A percentile compares a stretch with the other conserved stretches of the same genome.
These are phyloP conservation scores for Magallana ariakensis DNA, from an alignment of 1,140 invertebrate species.

Conservation along the genomic window DNA sequence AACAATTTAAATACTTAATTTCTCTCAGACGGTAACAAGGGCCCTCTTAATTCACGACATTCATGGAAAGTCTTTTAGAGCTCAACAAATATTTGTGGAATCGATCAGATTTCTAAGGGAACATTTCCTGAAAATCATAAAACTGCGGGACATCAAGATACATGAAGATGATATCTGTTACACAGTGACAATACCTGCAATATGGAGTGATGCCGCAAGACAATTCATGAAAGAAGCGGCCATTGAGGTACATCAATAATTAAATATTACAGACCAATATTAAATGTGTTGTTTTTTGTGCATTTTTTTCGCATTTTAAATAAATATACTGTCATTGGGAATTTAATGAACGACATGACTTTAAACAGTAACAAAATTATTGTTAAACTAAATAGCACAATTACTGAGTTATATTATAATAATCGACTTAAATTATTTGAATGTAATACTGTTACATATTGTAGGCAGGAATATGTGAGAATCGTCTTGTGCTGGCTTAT, in stretches of 20 bases:
- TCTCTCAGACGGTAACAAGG: neutral
- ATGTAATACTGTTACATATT: no score
- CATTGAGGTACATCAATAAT: no score
- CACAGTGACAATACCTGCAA: neutral
- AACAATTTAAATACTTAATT: no score
- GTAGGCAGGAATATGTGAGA: neutral
- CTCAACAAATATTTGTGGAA: conserved; percentile 17
- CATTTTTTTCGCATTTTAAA: no score
- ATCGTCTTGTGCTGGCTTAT: neutral
- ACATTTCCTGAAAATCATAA: neutral
- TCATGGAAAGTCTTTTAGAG: neutral
- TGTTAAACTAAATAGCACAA: no score
- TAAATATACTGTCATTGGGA: no score
- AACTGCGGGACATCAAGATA: neutral
- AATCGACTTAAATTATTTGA: no score
- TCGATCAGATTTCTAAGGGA: neutral
- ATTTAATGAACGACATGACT: no score
- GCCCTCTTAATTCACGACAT: neutral
- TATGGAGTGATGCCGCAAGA: conserved; percentile 19
- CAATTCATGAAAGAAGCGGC: conserved; percentile 25
- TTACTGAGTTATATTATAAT: no score
- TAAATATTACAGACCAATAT: no score
- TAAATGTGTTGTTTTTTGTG: no score
- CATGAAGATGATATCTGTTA: neutral
- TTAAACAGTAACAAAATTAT: no score